phyloP scores from a whole-genome alignment of 2,888 invertebrate genomes.

The Coelinius sp. region DNA sequence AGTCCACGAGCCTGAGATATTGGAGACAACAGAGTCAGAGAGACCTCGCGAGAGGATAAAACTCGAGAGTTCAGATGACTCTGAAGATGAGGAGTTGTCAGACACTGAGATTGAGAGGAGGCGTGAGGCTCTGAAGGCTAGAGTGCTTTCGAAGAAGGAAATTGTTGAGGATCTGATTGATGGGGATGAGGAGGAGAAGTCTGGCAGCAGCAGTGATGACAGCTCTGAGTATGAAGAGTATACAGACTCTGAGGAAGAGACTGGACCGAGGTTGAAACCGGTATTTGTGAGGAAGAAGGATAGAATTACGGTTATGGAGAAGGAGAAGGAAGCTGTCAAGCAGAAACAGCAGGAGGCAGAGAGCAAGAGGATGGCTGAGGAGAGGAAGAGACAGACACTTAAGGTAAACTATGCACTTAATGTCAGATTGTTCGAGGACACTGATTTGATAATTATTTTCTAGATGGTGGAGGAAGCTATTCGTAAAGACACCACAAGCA shows the following conservation, averaged over 20 bases:
- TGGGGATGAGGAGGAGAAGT: slow-evolving; percentile 79
- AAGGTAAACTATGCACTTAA: too few relatives aligned
- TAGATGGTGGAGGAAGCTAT: slow-evolving; percentile 91
- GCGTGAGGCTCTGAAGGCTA: slow-evolving; percentile 78
- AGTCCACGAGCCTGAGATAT: slow-evolving; percentile 79
- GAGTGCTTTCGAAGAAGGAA: slow-evolving; percentile 80
- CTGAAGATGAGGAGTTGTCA: slow-evolving; percentile 83
- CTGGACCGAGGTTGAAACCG: slow-evolving; percentile 92
- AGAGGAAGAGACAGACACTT: slow-evolving; percentile 88
- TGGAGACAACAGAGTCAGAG: slow-evolving; percentile 75
- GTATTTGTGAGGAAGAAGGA: slow-evolving; percentile 95
- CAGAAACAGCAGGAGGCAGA: slow-evolving; percentile 89
- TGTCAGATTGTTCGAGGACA: too few relatives aligned
- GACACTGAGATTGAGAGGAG: slow-evolving; percentile 89
- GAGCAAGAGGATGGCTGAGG: slow-evolving; percentile 88
- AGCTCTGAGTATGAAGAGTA: slow-evolving; percentile 90
- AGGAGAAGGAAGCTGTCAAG: slow-evolving; percentile 88
- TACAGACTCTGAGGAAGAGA: slow-evolving; percentile 91
- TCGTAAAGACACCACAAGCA: slow-evolving; percentile 81
- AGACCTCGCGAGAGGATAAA: slow-evolving; percentile 73
- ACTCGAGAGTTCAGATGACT: slow-evolving; percentile 66
- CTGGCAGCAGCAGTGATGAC: slow-evolving; percentile 73
- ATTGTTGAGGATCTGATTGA: slow-evolving; percentile 79
- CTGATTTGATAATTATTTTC: slow-evolving; percentile 39
- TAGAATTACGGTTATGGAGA: slow-evolving; percentile 94